These are phyloP conservation scores for Picathartes gymnocephalus DNA, from an alignment of 2,113 vertebrate genomes.

Conservation along the genomic window DNA sequence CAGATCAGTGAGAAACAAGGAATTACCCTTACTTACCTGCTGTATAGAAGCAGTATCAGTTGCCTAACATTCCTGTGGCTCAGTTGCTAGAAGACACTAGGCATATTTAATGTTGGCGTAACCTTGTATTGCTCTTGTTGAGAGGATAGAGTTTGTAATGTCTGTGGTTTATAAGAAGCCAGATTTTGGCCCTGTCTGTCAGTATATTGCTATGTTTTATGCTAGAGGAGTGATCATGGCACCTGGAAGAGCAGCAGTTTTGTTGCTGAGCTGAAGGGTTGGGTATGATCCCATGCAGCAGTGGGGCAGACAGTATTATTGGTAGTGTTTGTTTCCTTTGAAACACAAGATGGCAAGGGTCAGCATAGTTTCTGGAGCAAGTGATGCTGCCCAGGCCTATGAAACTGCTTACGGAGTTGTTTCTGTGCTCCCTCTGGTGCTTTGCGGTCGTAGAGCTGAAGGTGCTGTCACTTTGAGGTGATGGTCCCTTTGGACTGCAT, in stretches of 20 bases:
- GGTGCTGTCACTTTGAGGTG: fast-evolving
- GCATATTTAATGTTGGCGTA: fast-evolving
- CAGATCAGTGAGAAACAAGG: not conserved
- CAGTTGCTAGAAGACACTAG: not conserved
- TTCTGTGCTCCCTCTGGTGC: not conserved
- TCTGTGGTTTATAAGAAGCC: not conserved
- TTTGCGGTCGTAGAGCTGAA: fast-evolving
- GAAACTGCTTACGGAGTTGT: fast-evolving
- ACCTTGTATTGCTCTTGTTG: not conserved
- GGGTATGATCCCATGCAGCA: not conserved
- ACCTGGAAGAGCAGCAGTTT: not conserved
- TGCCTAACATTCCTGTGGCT: not conserved
- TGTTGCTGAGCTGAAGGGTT: not conserved
- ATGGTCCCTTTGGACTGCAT: not conserved
- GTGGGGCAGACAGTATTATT: fast-evolving
- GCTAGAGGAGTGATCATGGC: not conserved
- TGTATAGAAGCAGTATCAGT: not conserved
- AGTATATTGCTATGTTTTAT: fast-evolving
- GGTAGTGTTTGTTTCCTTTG: not conserved
- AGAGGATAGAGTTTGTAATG: not conserved
- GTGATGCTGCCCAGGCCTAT: fast-evolving
- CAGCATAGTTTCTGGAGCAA: not conserved
- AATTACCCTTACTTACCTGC: not conserved
- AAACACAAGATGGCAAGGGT: not conserved
- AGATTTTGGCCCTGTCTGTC: not conserved